Evolutionary conservation across 2,888 invertebrate species (phyloP).

Genomic region (Trisateles emortualis): DNA sequence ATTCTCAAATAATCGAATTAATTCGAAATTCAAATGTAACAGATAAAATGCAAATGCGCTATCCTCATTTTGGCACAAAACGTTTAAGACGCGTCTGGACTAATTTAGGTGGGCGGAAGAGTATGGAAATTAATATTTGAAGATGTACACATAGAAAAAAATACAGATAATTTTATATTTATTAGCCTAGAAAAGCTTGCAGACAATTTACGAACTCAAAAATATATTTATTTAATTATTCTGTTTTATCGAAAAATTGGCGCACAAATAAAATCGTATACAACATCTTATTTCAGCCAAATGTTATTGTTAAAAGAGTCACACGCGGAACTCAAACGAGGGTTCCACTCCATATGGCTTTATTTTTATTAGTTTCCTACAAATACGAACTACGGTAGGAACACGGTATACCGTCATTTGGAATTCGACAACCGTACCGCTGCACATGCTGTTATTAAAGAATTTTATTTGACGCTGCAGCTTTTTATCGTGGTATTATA

Average conservation of each 20-base stretch:
- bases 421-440: constrained; percentile 36
- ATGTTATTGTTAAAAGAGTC: constrained; percentile 32
- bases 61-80: constrained; percentile 17
- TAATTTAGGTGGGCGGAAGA: constrained; percentile 14
- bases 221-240: too few relatives aligned
- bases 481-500: constrained; percentile 12
- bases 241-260: too few relatives aligned
- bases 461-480: constrained; percentile 33
- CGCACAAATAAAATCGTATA: neutral
- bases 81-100: constrained; percentile 4
- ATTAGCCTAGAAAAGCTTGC: neutral
- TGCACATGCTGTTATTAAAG: constrained; percentile 36
- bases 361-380: constrained; percentile 63
- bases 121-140: constrained; percentile 17
- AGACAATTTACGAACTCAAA: too few relatives aligned
- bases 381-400: constrained; percentile 28
- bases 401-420: constrained; percentile 32
- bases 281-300: constrained; percentile 14
- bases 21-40: constrained; percentile 26
- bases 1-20: constrained; percentile 19
- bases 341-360: constrained; percentile 55
- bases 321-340: constrained; percentile 26
- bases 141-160: neutral
- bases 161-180: neutral
- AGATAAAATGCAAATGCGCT: constrained; percentile 26